These are phyloP conservation scores for Brachirus orientalis DNA, from an alignment of 2,113 vertebrate genomes.

Conservation along the genomic window DNA sequence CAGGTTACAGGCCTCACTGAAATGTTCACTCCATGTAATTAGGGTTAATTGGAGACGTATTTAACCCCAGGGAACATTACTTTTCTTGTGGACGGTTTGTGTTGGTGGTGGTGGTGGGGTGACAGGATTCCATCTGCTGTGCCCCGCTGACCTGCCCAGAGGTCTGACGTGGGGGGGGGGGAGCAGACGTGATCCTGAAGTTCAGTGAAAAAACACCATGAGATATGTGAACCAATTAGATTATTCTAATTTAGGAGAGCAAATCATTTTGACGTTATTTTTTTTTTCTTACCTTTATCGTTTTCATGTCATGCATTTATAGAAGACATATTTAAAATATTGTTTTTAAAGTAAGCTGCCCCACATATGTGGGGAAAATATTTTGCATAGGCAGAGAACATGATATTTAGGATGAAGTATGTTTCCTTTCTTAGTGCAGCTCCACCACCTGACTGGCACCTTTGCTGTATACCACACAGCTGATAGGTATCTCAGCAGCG, in stretches of 20 bases:
- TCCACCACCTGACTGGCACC: conserved; percentile 25
- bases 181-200: conserved; percentile 14
- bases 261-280: neutral
- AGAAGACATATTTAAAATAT: neutral
- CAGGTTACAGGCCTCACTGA: conserved; percentile 77
- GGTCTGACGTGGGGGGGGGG: conserved; percentile 57
- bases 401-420: neutral
- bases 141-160: conserved; percentile 59
- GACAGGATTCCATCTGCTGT: conserved; percentile 48
- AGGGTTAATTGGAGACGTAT: conserved; percentile 82
- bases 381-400: neutral
- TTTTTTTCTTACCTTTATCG: neutral
- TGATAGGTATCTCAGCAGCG: conserved; percentile 41
- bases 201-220: neutral
- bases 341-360: neutral
- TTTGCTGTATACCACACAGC: conserved; percentile 13
- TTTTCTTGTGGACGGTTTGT: conserved; percentile 48
- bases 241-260: neutral
- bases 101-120: neutral
- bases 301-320: neutral
- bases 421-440: conserved; percentile 4
- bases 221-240: neutral
- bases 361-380: neutral
- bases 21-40: conserved; percentile 77
- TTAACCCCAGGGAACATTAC: conserved; percentile 66